phyloP scores from a whole-genome alignment of 2,797 vertebrate species.

The Onychomys arenicola region DNA sequence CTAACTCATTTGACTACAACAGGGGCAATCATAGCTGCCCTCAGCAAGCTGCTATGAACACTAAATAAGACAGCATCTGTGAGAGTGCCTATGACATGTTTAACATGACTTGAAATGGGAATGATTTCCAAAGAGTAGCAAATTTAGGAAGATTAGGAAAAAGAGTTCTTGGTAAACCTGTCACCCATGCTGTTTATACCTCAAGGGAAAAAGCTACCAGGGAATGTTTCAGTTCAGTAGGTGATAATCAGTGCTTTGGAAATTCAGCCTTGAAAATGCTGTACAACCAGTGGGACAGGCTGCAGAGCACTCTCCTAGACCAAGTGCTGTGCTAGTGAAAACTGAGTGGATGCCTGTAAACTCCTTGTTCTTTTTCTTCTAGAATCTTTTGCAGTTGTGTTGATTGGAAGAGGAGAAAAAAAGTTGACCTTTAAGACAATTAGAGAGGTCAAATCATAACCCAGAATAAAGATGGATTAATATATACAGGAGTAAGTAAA shows the following conservation, averaged over 20 bases:
- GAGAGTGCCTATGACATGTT: not conserved
- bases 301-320: slow-evolving; percentile 25
- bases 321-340: not conserved
- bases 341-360: not conserved
- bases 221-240: slow-evolving; percentile 1
- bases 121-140: slow-evolving; percentile 47
- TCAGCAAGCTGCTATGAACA: not conserved
- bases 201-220: slow-evolving; percentile 36
- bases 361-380: slow-evolving; percentile 1
- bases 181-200: slow-evolving; percentile 50
- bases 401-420: slow-evolving; percentile 14
- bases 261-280: slow-evolving; percentile 61
- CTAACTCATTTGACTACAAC: slow-evolving; percentile 60
- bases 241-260: slow-evolving; percentile 51
- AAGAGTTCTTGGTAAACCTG: slow-evolving; percentile 28
- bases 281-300: slow-evolving; percentile 25
- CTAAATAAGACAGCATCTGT: slow-evolving; percentile 50
- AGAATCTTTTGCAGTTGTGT: not conserved
- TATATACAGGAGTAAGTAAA: not conserved
- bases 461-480: slow-evolving; percentile 29
- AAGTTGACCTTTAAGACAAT: slow-evolving; percentile 7
- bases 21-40: not conserved
- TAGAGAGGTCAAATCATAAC: slow-evolving; percentile 37
- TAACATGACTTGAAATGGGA: slow-evolving; percentile 55
- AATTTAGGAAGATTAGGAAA: slow-evolving; percentile 65